Evolutionary conservation across 2,888 invertebrate genomes (phyloP).

Genomic region (Tenthredo amoena): DNA sequence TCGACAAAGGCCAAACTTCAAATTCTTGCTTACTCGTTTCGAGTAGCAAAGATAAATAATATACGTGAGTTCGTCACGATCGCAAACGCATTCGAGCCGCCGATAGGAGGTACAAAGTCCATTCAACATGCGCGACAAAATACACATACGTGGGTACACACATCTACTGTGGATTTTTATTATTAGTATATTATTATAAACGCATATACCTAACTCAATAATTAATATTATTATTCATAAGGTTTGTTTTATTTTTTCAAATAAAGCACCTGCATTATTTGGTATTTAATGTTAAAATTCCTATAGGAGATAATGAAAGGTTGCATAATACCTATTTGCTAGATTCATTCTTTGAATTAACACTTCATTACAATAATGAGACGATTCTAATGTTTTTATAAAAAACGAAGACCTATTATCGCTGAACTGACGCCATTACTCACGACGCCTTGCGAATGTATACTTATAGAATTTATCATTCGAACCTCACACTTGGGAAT

Average conservation of each 20-base stretch:
- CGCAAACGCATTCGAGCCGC: neutral
- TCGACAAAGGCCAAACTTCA: slow-evolving; percentile 34
- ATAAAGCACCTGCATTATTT: too few species aligned
- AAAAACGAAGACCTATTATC: neutral
- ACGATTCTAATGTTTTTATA: neutral
- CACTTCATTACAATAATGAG: neutral
- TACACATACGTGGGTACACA: neutral
- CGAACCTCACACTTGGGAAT: neutral
- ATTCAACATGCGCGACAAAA: slow-evolving; percentile 19
- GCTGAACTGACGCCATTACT: neutral
- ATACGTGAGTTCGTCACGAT: slow-evolving; percentile 25
- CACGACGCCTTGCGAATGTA: neutral
- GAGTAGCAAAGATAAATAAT: slow-evolving; percentile 51
- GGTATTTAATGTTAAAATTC: neutral
- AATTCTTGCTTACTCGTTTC: slow-evolving; percentile 24
- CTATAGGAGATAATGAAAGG: neutral
- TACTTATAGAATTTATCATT: neutral
- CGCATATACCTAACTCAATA: neutral
- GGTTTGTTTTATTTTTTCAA: neutral
- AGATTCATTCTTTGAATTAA: too few species aligned
- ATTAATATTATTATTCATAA: neutral
- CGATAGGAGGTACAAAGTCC: slow-evolving; percentile 34
- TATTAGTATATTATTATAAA: neutral
- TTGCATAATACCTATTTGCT: neutral
- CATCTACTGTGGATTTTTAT: neutral